Conservation (phyloP, 2,888 invertebrate species). For the Sesamia inferens region DNA sequence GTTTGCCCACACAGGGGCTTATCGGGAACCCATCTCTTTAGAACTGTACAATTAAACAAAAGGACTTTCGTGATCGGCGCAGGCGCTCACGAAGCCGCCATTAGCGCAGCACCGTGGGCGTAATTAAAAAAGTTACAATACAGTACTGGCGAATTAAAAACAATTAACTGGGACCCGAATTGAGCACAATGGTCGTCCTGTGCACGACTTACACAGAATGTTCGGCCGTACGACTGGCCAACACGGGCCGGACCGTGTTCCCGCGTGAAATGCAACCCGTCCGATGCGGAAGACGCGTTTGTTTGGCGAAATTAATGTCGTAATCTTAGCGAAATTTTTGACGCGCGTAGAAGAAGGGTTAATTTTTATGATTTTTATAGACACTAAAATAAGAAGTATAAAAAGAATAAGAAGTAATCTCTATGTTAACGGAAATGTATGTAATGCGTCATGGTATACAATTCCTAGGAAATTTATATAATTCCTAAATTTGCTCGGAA, state of each 20-base stretch:
- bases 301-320: constrained; percentile 66
- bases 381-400: too few species aligned
- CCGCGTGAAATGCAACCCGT: constrained; percentile 65
- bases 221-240: constrained; percentile 54
- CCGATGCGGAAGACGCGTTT: constrained; percentile 58
- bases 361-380: constrained; percentile 20
- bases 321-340: constrained; percentile 57
- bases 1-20: constrained; percentile 66
- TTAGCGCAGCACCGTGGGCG: constrained; percentile 85
- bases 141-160: constrained; percentile 87
- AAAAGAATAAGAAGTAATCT: too few species aligned
- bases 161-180: constrained; percentile 87
- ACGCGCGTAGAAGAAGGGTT: constrained; percentile 43
- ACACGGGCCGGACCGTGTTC: constrained; percentile 61
- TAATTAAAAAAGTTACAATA: constrained; percentile 89
- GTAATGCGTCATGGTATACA: too few species aligned
- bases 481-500: too few species aligned
- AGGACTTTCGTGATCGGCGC: constrained; percentile 79
- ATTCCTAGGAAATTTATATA: too few species aligned
- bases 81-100: constrained; percentile 82
- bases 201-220: constrained; percentile 78
- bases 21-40: constrained; percentile 70
- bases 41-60: constrained; percentile 81
- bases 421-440: too few species aligned
- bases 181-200: constrained; percentile 84